phyloP scores from a whole-genome alignment of 2,888 invertebrate genomes.

The Rotaria magnacalcarata region DNA sequence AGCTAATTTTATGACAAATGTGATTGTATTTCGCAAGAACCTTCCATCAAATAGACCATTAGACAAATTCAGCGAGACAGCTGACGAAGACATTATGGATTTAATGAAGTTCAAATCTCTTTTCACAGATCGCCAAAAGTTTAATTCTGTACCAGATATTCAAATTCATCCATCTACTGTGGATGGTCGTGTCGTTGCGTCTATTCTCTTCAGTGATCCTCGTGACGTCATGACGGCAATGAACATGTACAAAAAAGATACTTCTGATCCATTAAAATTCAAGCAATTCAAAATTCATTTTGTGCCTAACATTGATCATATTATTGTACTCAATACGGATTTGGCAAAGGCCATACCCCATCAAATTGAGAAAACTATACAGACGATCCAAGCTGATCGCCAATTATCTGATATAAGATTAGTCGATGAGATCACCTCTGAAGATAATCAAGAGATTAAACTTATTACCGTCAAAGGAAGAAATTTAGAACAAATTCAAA shows the following conservation, averaged over 20 bases:
- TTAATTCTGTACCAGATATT: background rate
- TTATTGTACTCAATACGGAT: background rate
- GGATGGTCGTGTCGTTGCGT: slow-evolving; percentile 1
- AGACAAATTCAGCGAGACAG: no score
- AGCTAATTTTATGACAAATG: background rate
- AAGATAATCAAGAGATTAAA: background rate
- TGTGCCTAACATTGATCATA: background rate
- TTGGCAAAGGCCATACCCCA: background rate
- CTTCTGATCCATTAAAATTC: no score
- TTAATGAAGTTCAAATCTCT: background rate
- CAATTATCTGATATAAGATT: background rate
- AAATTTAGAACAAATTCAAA: background rate
- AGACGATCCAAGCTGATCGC: background rate
- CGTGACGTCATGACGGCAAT: background rate
- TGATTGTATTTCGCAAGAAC: no score
- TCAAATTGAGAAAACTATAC: background rate
- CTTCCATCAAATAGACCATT: no score
- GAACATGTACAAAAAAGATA: background rate
- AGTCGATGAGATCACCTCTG: background rate
- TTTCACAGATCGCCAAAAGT: background rate
- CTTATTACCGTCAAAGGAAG: background rate
- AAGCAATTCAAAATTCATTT: background rate
- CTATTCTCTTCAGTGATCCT: background rate
- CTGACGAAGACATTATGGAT: background rate
- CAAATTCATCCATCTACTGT: background rate